Conservation (phyloP, 2,888 invertebrate genomes). For the Sinotaia quadrata region DNA sequence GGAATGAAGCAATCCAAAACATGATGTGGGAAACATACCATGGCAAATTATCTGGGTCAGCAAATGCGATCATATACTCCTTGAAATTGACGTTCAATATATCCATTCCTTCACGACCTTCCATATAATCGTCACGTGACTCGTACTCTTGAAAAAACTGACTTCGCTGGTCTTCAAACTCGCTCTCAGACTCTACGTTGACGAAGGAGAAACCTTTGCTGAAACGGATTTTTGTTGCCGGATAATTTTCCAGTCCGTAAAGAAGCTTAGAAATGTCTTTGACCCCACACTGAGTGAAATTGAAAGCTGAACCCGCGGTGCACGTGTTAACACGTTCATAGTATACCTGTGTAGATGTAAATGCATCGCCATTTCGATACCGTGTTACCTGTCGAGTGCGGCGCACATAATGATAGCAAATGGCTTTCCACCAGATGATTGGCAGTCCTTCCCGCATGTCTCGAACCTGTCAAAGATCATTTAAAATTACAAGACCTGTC, state of each 20-base stretch:
- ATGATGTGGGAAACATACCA: constrained; percentile 78
- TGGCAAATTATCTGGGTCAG: constrained; percentile 72
- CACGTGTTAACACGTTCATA: constrained; percentile 87
- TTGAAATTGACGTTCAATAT: constrained; percentile 78
- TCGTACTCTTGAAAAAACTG: constrained; percentile 86
- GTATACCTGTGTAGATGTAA: constrained; percentile 87
- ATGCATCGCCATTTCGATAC: constrained; percentile 86
- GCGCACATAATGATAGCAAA: constrained; percentile 87
- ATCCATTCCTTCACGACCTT: constrained; percentile 85
- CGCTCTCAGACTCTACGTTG: constrained; percentile 83
- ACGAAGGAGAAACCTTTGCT: constrained; percentile 88
- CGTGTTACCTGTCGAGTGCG: constrained; percentile 83
- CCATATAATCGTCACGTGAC: constrained; percentile 87
- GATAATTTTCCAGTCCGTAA: constrained; percentile 78
- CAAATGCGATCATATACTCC: constrained; percentile 74
- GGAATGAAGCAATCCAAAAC: constrained; percentile 83
- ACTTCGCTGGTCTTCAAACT: constrained; percentile 86
- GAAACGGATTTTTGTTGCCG: constrained; percentile 84
- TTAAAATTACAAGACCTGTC: background rate
- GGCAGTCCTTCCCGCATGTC: constrained; percentile 78
- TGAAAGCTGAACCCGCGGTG: constrained; percentile 83
- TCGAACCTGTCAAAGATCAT: background rate
- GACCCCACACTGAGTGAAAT: constrained; percentile 81
- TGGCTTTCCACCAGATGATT: constrained; percentile 89
- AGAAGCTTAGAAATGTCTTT: constrained; percentile 83